Conservation (phyloP, 2,113 vertebrate species). For the Myrmecophaga tridactyla region DNA sequence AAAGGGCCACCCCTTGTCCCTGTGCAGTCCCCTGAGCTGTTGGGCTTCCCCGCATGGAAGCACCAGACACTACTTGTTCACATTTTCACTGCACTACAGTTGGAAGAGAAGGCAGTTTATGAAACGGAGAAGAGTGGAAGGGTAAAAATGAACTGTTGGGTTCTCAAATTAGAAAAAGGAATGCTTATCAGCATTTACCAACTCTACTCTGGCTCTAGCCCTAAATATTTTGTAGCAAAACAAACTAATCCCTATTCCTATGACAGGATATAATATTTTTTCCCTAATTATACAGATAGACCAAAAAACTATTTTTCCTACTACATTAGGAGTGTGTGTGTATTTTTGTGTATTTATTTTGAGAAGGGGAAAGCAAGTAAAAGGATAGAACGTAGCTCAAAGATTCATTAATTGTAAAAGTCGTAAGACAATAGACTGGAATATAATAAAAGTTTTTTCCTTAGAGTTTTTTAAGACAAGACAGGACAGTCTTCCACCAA, state of each 20-base stretch:
- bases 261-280: not conserved
- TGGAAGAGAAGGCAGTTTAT: not conserved
- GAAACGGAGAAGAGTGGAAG: not conserved
- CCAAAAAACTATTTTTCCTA: not conserved
- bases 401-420: not conserved
- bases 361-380: not conserved
- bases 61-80: not conserved
- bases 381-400: not conserved
- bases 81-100: not conserved
- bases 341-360: not conserved
- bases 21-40: not conserved
- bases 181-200: not conserved
- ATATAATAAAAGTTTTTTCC: not conserved
- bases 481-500: not conserved
- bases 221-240: conserved; percentile 35
- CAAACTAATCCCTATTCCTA: not conserved
- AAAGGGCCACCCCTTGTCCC: conserved; percentile 30
- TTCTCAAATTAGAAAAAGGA: not conserved
- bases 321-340: not conserved
- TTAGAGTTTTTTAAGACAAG: not conserved
- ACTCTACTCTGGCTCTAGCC: not conserved
- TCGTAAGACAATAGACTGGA: not conserved
- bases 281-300: not conserved
- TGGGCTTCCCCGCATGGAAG: not conserved
- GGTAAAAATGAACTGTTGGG: not conserved